Percentiles rank a stretch among this genome's conserved stretches.
phyloP scores from a whole-genome alignment of 2,888 invertebrate genomes.

The Belgica antarctica region DNA sequence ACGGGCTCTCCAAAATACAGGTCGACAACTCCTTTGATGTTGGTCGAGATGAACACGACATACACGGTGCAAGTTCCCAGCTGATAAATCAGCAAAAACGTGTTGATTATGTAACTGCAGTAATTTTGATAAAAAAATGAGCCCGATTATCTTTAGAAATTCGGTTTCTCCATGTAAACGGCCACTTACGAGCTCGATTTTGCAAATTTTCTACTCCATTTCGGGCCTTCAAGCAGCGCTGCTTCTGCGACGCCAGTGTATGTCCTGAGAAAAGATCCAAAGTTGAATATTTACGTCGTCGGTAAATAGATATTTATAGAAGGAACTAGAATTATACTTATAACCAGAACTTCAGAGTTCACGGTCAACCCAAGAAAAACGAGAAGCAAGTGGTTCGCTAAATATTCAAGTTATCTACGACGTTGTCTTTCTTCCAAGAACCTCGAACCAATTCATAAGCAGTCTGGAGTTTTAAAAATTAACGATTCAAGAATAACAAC shows the following conservation, averaged over 20 bases:
- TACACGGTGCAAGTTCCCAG: slow-evolving; percentile 96
- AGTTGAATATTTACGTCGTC: neutral
- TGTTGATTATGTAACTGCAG: slow-evolving; percentile 65
- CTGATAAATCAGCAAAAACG: slow-evolving; percentile 81
- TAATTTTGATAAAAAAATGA: no score
- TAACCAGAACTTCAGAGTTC: no score
- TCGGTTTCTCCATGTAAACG: neutral
- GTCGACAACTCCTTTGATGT: slow-evolving; percentile 68
- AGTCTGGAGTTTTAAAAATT: no score
- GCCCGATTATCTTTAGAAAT: neutral
- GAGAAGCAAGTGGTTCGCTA: no score
- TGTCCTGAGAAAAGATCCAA: slow-evolving; percentile 50
- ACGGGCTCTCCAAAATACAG: slow-evolving; percentile 57
- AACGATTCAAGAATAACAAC: no score
- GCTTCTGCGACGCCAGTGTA: slow-evolving; percentile 80
- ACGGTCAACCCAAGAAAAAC: no score
- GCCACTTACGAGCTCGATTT: slow-evolving; percentile 66
- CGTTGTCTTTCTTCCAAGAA: no score
- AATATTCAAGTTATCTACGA: no score
- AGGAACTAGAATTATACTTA: no score
- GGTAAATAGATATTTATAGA: no score
- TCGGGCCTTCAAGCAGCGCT: slow-evolving; percentile 74
- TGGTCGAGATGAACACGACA: slow-evolving; percentile 87
- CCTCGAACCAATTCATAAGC: no score
- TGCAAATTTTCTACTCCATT: slow-evolving; percentile 62